Evolutionary conservation across 2,113 vertebrate species (phyloP), one percentile per base, ranked within the genome.

Genomic region (Plestiodon gilberti): DNA sequence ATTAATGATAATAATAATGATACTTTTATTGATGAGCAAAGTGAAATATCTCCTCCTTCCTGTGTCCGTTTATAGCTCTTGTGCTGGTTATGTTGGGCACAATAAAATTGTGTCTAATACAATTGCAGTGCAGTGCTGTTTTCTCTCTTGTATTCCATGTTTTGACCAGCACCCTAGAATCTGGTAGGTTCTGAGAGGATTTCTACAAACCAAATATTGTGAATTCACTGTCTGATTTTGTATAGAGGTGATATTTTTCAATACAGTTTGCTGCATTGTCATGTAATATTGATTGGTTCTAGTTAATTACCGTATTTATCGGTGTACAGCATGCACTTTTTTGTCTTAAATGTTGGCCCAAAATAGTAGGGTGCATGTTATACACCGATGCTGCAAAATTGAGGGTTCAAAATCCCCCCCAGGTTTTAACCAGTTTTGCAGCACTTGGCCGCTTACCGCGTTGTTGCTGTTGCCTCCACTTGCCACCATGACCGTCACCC

Each of bases 81-180:
- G 82, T 33, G n/a, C 20, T 71, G 17, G 13, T 92, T 78, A 82
- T 89, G 67, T 82, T 87, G 64, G 62, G 25, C 33, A 81, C 7
- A 61, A 11, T 52, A 52, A 30, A 30, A 13, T 11, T 11, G 38
- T 28, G 18, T 40, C 33, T 73, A 10, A 18, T 7, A 8, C 28
- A 67, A 69, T 33, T 67, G 9, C 18, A 69, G 22, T 14, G 2
- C n/a, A 74, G 10, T 78, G 28, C 14, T 77, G 0, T 70, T 88
- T 91, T 74, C 81, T 15, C 33, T 52, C 22, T 89, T 87, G 86
- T 59, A 77, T 43, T 69, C 38, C 61, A 86, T 59, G 43, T 48
- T 83, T 76, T 82, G 55, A 30, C 1, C 59, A 57, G 18, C 38
- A 7, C 75, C 17, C 64, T 35, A 23, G 8, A 86, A 75, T 89